These are phyloP conservation scores for Crotophaga sulcirostris DNA, from an alignment of 2,113 vertebrate species.

Conservation along the genomic window DNA sequence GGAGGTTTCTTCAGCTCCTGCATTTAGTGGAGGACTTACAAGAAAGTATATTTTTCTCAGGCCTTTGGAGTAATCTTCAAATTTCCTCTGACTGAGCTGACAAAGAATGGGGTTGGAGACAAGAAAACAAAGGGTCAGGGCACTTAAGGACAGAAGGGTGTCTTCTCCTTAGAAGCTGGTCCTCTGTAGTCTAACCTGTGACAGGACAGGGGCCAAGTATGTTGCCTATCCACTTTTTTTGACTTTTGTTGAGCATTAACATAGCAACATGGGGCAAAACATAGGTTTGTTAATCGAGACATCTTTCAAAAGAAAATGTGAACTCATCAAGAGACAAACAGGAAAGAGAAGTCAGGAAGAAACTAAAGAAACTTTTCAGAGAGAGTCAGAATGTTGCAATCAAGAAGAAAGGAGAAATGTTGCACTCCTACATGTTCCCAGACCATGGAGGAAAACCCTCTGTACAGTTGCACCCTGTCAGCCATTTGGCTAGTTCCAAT, in stretches of 20 bases:
- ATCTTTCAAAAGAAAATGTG: not conserved
- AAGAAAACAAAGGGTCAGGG: not conserved
- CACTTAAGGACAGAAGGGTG: not conserved
- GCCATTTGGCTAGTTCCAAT: not conserved
- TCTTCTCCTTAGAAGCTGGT: not conserved
- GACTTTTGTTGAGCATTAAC: not conserved
- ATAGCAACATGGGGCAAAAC: not conserved
- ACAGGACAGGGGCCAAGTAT: not conserved
- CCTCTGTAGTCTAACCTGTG: not conserved
- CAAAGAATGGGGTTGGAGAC: not conserved
- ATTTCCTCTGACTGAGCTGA: not conserved
- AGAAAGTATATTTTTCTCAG: not conserved
- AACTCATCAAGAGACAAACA: not conserved
- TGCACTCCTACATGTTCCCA: not conserved
- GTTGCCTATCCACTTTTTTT: not conserved
- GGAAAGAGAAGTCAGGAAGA: not conserved
- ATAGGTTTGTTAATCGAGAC: not conserved
- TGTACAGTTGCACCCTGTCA: not conserved
- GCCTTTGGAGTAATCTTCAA: not conserved
- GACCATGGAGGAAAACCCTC: not conserved
- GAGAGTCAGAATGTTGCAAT: not conserved
- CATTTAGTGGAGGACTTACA: not conserved
- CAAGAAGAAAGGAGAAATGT: not conserved
- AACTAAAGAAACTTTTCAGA: not conserved
- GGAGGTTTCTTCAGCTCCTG: not conserved